Conservation (phyloP, 2,888 invertebrate species). For the Microplitis deprimator region DNA sequence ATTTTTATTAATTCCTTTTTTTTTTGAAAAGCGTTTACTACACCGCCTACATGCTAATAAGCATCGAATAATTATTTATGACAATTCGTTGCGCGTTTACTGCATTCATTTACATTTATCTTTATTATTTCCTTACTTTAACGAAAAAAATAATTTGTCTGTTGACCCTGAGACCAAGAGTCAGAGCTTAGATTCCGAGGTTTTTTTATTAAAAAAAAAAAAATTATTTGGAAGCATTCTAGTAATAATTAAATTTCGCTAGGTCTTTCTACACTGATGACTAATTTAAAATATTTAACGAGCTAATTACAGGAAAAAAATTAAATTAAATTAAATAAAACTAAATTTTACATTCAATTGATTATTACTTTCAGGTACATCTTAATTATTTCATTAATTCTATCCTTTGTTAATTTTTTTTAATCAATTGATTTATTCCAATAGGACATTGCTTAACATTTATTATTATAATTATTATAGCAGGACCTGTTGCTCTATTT, state of each 20-base stretch:
- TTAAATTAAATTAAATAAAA: constrained; percentile 41
- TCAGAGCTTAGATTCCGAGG: not conserved
- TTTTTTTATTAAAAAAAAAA: not conserved
- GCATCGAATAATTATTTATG: not conserved
- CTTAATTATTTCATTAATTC: constrained; percentile 57
- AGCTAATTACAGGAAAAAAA: constrained; percentile 65
- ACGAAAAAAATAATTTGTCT: not conserved
- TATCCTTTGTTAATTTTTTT: constrained; percentile 57
- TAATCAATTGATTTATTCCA: constrained; percentile 61
- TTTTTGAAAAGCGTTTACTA: constrained; percentile 40
- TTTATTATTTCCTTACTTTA: not conserved
- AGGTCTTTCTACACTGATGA: constrained; percentile 41
- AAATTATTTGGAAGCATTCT: not conserved
- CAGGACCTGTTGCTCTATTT: constrained; percentile 56
- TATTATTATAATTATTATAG: constrained; percentile 58
- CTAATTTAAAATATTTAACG: constrained; percentile 56
- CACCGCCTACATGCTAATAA: constrained; percentile 55
- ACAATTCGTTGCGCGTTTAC: constrained; percentile 36
- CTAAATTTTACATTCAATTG: constrained; percentile 60
- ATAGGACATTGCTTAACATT: constrained; percentile 63
- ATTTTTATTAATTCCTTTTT: constrained; percentile 62
- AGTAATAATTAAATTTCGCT: not conserved
- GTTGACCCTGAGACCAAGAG: not conserved
- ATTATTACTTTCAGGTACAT: constrained; percentile 70
- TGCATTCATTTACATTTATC: not conserved